A percentile compares a stretch with the other conserved stretches of the same genome.
Conservation (phyloP, 2,888 invertebrate genomes). For the Cosmopolites sordidus region DNA sequence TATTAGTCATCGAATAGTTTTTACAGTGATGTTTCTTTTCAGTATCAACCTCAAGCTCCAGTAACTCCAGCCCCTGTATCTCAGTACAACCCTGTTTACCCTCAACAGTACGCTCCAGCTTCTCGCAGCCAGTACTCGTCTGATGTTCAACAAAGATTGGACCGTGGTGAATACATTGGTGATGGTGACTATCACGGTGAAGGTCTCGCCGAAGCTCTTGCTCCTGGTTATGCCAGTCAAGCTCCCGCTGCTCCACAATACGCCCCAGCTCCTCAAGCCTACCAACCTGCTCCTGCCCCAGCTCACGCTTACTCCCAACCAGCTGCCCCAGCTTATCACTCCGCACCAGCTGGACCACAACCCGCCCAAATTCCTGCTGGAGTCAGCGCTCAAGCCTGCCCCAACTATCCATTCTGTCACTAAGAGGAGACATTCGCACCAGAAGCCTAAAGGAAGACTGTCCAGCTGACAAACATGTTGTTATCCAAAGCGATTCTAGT, state of each 20-base stretch:
- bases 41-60: constrained; percentile 25
- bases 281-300: constrained; percentile 8
- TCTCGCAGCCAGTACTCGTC: constrained; percentile 33
- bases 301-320: background rate
- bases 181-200: constrained; percentile 42
- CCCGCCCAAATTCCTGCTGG: constrained; percentile 37
- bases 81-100: constrained; percentile 22
- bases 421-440: constrained; percentile 2
- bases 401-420: constrained; percentile 42
- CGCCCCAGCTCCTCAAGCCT: constrained; percentile 11
- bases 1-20: too few relatives aligned
- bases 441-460: too few relatives aligned
- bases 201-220: constrained; percentile 38
- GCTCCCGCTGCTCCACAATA: constrained; percentile 12
- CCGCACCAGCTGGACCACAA: constrained; percentile 17
- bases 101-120: constrained; percentile 22
- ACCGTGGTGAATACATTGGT: constrained; percentile 41
- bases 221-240: constrained; percentile 36
- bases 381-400: constrained; percentile 37
- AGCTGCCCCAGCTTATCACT: background rate
- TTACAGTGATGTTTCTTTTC: constrained; percentile 9
- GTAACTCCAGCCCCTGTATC: constrained; percentile 27
- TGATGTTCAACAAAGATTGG: constrained; percentile 37
- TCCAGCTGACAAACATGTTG: constrained; percentile 28
- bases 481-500: constrained; percentile 15